Evolutionary conservation across 2,797 vertebrate species (phyloP).

Genomic region (Holocentrus rufus): DNA sequence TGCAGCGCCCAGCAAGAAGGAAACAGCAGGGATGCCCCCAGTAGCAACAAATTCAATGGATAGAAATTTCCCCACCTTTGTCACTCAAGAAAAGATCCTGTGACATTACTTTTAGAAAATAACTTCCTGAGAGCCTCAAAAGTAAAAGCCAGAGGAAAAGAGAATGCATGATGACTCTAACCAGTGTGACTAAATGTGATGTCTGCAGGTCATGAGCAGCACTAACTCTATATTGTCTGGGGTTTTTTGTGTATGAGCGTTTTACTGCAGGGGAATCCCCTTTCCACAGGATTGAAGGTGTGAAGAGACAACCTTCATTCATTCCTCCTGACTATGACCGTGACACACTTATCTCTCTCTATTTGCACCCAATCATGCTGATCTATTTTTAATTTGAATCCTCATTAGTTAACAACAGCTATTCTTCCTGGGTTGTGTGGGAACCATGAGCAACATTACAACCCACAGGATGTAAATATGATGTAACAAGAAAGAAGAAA

Average conservation of each 20-base stretch:
- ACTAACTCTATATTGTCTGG: not conserved
- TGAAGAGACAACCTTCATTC: conserved; percentile 25
- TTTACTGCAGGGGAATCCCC: conserved; percentile 61
- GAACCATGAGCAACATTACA: not conserved
- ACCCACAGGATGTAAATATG: not conserved
- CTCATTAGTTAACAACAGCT: not conserved
- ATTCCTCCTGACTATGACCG: not conserved
- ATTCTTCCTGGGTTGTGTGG: not conserved
- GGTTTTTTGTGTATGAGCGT: conserved; percentile 18
- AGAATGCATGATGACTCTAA: conserved; percentile 10
- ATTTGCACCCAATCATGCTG: not conserved
- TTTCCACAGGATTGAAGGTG: conserved; percentile 4
- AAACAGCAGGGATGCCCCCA: conserved; percentile 57
- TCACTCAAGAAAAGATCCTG: conserved; percentile 45
- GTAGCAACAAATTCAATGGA: conserved; percentile 65
- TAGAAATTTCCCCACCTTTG: conserved; percentile 72
- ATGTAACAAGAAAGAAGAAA: too few relatives aligned
- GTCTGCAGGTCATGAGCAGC: not conserved
- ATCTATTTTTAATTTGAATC: not conserved
- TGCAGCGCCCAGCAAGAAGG: conserved; percentile 23
- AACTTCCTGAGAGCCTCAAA: conserved; percentile 24
- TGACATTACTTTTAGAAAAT: conserved; percentile 9
- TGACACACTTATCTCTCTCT: not conserved
- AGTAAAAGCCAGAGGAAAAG: conserved; percentile 44
- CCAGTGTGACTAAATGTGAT: not conserved